Percentiles rank a stretch among this genome's conserved stretches.
Conservation (phyloP, 2,113 vertebrate species). For the Dipodomys merriami region DNA sequence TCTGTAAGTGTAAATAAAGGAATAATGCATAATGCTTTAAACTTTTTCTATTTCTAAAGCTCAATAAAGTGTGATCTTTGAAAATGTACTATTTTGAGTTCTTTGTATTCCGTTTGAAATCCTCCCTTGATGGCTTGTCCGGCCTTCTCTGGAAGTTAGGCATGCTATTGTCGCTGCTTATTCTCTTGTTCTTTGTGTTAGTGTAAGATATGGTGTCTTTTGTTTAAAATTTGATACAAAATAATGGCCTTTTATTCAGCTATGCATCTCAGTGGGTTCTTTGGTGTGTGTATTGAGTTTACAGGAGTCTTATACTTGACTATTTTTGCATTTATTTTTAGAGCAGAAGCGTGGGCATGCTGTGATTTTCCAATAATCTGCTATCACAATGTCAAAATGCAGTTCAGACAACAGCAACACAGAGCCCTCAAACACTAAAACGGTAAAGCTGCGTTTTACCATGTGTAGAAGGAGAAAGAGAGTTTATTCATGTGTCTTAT, state of each 20-base stretch:
- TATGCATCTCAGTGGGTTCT: not conserved
- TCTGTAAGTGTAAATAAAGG: not conserved
- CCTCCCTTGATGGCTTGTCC: not conserved
- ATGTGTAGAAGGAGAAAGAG: not conserved
- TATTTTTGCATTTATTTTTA: conserved; percentile 78
- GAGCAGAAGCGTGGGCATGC: conserved; percentile 84
- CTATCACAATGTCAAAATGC: conserved; percentile 93
- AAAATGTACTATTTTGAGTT: conserved; percentile 19
- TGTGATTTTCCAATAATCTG: conserved; percentile 85
- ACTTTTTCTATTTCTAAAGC: not conserved
- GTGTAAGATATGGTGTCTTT: conserved; percentile 51
- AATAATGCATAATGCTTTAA: not conserved
- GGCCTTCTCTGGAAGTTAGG: not conserved
- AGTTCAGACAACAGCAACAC: conserved; percentile 83
- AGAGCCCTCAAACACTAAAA: conserved; percentile 86
- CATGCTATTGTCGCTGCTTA: not conserved
- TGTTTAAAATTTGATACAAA: conserved; percentile 47
- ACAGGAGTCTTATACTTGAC: conserved; percentile 48
- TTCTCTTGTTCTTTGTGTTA: conserved; percentile 66
- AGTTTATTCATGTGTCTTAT: not conserved
- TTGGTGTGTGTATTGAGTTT: conserved; percentile 31
- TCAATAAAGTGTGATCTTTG: not conserved
- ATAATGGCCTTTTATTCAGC: conserved; percentile 27
- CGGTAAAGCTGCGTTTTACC: conserved; percentile 86
- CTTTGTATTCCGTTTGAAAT: conserved; percentile 15